Evolutionary conservation across 2,888 invertebrate genomes (phyloP).

Genomic region (Latrodectus elegans): DNA sequence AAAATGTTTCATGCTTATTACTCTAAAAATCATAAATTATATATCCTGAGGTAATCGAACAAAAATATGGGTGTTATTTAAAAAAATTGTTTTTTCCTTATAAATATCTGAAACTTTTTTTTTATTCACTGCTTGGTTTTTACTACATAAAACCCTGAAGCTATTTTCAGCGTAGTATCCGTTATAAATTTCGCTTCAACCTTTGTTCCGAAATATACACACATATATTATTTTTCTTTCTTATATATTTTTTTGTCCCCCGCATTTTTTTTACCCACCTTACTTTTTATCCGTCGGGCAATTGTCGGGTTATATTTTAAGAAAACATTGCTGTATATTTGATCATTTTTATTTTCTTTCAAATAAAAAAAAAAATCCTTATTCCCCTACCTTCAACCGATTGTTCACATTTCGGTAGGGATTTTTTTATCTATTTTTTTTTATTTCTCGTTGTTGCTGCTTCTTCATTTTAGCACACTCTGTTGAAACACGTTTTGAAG

Average conservation of each 20-base stretch:
- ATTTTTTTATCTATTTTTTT: too few relatives aligned
- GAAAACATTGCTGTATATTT: conserved; percentile 34
- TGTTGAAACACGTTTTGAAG: too few relatives aligned
- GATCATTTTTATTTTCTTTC: neutral
- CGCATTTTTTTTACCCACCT: neutral
- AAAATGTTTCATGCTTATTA: too few relatives aligned
- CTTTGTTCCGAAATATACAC: conserved; percentile 35
- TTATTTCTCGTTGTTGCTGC: neutral
- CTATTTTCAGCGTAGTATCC: conserved; percentile 30
- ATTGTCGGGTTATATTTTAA: conserved; percentile 58
- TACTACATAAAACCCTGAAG: conserved; percentile 11
- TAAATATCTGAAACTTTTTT: conserved; percentile 1
- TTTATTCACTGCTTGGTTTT: conserved; percentile 1
- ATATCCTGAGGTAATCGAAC: too few relatives aligned
- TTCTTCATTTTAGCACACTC: too few relatives aligned
- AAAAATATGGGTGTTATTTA: too few relatives aligned
- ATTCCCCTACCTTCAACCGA: neutral
- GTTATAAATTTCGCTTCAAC: conserved; percentile 59
- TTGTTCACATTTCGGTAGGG: conserved; percentile 26
- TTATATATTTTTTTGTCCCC: neutral
- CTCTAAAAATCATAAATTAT: too few relatives aligned
- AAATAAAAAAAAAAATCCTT: neutral
- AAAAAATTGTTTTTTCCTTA: too few relatives aligned
- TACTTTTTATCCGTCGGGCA: conserved; percentile 26
- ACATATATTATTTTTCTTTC: conserved; percentile 6